These are phyloP conservation scores for Ostrea edulis DNA, from an alignment of 1,140 invertebrate genomes.

Conservation along the genomic window DNA sequence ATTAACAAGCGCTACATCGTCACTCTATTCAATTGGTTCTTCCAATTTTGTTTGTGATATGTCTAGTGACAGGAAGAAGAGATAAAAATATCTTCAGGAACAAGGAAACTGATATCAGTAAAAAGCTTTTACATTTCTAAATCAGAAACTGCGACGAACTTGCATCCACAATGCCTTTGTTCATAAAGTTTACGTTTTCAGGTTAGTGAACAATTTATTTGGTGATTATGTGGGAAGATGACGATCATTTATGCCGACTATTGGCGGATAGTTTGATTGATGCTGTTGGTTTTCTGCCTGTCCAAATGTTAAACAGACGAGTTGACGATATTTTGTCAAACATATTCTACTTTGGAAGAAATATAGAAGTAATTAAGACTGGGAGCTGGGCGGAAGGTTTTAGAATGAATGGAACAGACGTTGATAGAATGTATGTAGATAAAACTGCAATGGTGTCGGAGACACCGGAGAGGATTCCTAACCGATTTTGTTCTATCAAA, in stretches of 20 bases:
- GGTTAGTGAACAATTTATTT: too few species aligned
- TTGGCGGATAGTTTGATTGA: not conserved
- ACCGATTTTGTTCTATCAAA: not conserved
- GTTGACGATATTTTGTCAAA: not conserved
- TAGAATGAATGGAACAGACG: too few species aligned
- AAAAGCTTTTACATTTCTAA: not conserved
- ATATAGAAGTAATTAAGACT: not conserved
- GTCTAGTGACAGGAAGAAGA: not conserved
- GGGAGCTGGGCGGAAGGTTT: conserved; percentile 1
- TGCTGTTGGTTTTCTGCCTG: not conserved
- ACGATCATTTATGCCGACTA: not conserved
- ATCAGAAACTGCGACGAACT: not conserved
- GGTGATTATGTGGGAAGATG: not conserved
- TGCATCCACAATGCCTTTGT: too few species aligned
- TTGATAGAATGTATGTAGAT: not conserved
- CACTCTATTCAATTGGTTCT: not conserved
- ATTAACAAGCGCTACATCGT: too few species aligned
- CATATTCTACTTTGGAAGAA: not conserved
- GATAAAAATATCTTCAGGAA: not conserved
- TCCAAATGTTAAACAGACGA: not conserved
- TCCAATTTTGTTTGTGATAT: not conserved
- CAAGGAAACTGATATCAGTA: not conserved
- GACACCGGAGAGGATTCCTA: not conserved
- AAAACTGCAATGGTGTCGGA: not conserved
- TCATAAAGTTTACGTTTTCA: too few species aligned